Evolutionary conservation across 53 echinoderm and acorn worm species (phyloP), one percentile per base, ranked within the genome.

Genomic region (Holothuria scabra): DNA sequence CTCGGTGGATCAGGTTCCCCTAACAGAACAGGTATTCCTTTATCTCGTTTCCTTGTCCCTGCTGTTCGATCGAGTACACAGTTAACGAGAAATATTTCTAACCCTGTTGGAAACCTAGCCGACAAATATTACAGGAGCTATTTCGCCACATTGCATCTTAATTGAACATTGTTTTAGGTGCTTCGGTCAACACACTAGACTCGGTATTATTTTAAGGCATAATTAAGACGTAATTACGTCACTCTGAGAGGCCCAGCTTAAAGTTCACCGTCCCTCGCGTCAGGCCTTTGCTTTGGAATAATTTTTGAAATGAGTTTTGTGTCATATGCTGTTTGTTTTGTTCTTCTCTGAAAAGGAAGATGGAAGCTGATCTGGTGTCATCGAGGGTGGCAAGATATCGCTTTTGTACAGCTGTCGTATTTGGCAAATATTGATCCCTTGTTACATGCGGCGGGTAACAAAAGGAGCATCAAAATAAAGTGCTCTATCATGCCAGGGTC

Each of bases 141-240:
- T 70, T 70, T 70, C 33, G 46, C 33, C 29, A 41, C 70, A 70
- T 46, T 16, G 46, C 25, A 32, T 70, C 70, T 70, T 70, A 70
- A 70, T 70, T 70, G 70, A 46, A 70, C 70, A 70, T 70, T 70
- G 70, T 70, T 70, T 70, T 70, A 70, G 70, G 70, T 70, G 70
- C 70, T 70, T 70, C 70, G 70, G 70, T 70, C 70, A 70, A 70
- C 70, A 70, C 70, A 70, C 70, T 70, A 70, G 70, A 41, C 70
- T 30, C 44, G 70, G 26, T 11, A 28, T 33, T 70, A 38, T 70
- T 70, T 70, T 5, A 70, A 70, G 70, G 46, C 46, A 46, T 70
- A 70, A 70, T 63, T 63, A 63, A 63, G 63, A 63, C 63, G 63
- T 63, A 63, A 63, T 63, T 63, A 63, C 63, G 63, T 63, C 63